Base-by-base conservation (phyloP, 2,113 vertebrate species). In the Perccottus glenii region DNA sequence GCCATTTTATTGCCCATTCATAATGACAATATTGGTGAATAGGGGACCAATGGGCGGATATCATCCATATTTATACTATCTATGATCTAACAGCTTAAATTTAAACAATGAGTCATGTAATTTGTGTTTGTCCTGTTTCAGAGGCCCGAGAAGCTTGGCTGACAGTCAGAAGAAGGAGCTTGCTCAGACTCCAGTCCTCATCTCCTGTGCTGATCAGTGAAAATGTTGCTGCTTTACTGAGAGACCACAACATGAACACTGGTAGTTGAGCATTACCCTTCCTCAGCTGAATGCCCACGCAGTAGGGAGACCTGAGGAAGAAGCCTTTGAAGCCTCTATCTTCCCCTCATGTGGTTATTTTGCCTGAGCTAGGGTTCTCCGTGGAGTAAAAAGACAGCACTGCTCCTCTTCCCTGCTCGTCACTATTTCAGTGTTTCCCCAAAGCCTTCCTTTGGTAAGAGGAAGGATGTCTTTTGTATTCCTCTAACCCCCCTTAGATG, bases 191-290 rank as follows among this genome's bases (percentile, higher is more conserved):
- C 94, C 95, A 66, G 94, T 99, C 83, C 97, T 98, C 88, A 98
- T 99, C 91, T 98, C 96, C 92, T 99, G 98, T 12, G 97, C 98
- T 84, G 98, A 99, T 90, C 98, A 99, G 94, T 99, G 95, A 99
- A 42, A 87, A 86, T 36, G 49, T 51, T 75, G 89, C 89, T 90
- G 82, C 77, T 82, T 60, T 73, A 47, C 47, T 4, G 47, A 77
- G 52, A 70, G 65, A 64, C 75, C 61, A 74, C 74, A 64, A 75
- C 75, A 67, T 36, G 52, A 73, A 88, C 70, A 38, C 12, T 72
- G 27, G 66, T 61, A 53, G 71, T 67, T 79, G 93, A 92, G 90
- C 92, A 92, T 93, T 90, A 92, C 60, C 68, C 78, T 84, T 70
- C 38, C 92, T 93, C 90, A 93, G 93, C 67, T 92, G 89, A 92